Evolutionary conservation across 2,113 vertebrate species (phyloP), one percentile per base, ranked within the genome.

Genomic region (Pelodiscus sinensis): DNA sequence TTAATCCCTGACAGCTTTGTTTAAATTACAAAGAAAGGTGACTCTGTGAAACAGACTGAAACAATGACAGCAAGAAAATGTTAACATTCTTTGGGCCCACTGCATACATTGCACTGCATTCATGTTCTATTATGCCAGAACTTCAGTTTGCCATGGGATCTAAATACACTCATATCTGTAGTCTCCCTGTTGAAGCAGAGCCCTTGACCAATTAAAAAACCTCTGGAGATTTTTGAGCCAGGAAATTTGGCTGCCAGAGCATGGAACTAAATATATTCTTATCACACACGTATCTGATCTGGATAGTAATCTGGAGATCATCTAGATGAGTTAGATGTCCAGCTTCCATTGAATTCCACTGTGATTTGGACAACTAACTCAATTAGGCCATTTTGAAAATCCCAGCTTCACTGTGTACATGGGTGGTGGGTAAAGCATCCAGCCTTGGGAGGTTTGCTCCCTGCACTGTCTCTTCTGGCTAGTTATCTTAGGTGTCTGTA

Each of bases 31-130:
- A 35, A 84, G 86, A 79, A 95, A 93, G 85, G 62, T 95, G 89
- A 90, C 90, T 77, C 55, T 85, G 83, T 79, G 84, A 83, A 90
- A 58, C 85, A 81, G 71, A 95, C 84, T 83, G 92, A 94, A 95
- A 96, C 94, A 90, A 96, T 94, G 96, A 92, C 93, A 83, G 79
- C 12, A 93, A 88, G 94, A 95, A 94, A 92, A 96, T 81, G 44
- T 54, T 78, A 84, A 80, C 21, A 52, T 94, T 93, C 92, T 94
- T 24, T 93, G 31, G 82, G 84, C 54, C 35, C 55, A 7, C 93
- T 95, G 87, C 88, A 51, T 55, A 83, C 73, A 82, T 50, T 68
- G 75, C 81, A 78, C 65, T 68, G 9, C 29, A 38, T 13, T 82
- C 60, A 10, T 57, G 50, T 57, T 91, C 50, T 25, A 65, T 81